phyloP scores from a whole-genome alignment of 2,113 vertebrate species.

The Charina bottae region DNA sequence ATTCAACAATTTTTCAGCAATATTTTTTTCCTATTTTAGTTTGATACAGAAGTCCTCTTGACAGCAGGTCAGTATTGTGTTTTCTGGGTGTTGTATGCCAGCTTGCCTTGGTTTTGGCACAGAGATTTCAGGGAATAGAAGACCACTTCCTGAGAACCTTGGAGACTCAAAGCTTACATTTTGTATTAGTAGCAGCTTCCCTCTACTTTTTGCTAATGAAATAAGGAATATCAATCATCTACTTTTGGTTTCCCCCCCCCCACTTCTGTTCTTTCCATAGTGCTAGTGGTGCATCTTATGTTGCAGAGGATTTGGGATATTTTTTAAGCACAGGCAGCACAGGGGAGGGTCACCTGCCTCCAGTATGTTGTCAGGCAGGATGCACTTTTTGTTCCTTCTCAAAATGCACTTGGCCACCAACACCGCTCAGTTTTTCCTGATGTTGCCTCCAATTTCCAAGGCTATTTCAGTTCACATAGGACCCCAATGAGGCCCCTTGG shows the following conservation, averaged over 20 bases:
- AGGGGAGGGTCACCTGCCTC: neutral
- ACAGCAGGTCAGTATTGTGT: neutral
- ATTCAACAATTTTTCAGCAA: conserved; percentile 19
- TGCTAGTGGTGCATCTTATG: neutral
- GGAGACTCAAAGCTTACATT: neutral
- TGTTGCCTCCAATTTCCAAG: neutral
- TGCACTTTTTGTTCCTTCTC: neutral
- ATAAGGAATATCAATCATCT: neutral
- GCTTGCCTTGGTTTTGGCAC: neutral
- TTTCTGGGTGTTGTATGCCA: neutral
- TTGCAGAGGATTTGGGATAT: neutral
- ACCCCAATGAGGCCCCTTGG: neutral
- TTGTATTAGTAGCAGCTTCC: neutral
- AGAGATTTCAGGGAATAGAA: neutral
- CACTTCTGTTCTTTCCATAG: too few species aligned
- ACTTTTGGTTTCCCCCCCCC: neutral
- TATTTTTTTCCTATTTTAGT: conserved; percentile 13
- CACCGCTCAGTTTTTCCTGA: too few species aligned
- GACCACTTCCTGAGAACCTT: neutral
- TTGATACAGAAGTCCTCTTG: conserved; percentile 15
- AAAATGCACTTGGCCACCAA: neutral
- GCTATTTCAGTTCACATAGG: neutral
- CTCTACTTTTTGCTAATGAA: neutral
- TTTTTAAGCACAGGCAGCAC: neutral
- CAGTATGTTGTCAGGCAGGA: neutral